These are phyloP conservation scores for Sanderia malayensis DNA, from an alignment of 30 jellyfish, hydroid and myxozoan genomes.

Conservation along the genomic window DNA sequence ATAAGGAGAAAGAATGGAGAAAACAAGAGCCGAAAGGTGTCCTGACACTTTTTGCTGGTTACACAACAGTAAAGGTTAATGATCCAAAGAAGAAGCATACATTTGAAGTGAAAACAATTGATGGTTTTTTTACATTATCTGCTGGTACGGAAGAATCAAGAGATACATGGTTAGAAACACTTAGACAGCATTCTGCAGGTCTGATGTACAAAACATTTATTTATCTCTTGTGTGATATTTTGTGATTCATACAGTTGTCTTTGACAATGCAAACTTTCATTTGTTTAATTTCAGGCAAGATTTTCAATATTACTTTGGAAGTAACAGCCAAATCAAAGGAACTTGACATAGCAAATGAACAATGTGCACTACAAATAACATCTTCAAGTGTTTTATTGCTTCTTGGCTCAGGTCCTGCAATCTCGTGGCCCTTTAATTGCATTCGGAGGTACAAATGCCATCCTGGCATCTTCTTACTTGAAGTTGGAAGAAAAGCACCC, in stretches of 20 bases:
- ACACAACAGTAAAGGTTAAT: constrained; percentile 36
- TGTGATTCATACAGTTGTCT: too few relatives aligned
- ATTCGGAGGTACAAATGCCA: constrained; percentile 90
- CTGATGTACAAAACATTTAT: too few relatives aligned
- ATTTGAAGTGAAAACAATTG: constrained; percentile 64
- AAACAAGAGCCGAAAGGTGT: constrained; percentile 83
- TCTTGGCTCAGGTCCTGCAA: constrained; percentile 23
- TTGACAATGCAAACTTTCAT: too few relatives aligned
- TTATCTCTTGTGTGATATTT: too few relatives aligned
- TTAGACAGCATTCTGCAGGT: constrained; percentile 60
- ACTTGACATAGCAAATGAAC: background rate
- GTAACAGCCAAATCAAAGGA: too few relatives aligned
- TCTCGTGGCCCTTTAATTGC: constrained; percentile 78
- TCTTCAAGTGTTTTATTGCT: constrained; percentile 29
- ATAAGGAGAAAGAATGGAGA: constrained; percentile 78
- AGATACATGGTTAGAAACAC: constrained; percentile 57
- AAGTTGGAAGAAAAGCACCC: constrained; percentile 91
- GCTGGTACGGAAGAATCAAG: constrained; percentile 65
- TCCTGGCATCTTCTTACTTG: constrained; percentile 63
- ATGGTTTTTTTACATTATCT: constrained; percentile 45
- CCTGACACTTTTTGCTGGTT: constrained; percentile 59
- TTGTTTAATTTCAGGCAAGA: too few relatives aligned
- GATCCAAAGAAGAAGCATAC: constrained; percentile 62
- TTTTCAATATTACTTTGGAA: too few relatives aligned
- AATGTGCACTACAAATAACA: constrained; percentile 48